These are phyloP conservation scores for Lysandra coridon DNA, from an alignment of 2,888 invertebrate genomes.

Conservation along the genomic window DNA sequence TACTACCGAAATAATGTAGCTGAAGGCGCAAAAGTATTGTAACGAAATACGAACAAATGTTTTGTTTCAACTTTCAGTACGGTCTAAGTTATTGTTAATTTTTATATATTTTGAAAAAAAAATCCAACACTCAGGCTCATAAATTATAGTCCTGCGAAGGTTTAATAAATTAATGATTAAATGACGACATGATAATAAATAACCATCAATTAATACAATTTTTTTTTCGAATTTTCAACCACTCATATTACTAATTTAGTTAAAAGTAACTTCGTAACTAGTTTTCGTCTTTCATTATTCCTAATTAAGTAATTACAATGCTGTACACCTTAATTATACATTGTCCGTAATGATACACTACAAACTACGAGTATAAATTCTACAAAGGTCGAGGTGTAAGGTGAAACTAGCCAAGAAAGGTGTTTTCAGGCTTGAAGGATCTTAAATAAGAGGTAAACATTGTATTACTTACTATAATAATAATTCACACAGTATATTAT, in stretches of 20 bases:
- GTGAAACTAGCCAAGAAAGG: not conserved
- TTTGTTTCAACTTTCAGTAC: not conserved
- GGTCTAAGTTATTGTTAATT: not conserved
- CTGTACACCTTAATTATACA: not conserved
- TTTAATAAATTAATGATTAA: no score
- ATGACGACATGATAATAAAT: no score
- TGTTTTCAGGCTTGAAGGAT: not conserved
- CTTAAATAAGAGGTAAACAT: not conserved
- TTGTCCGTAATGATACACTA: not conserved
- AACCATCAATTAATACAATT: no score
- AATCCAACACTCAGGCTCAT: no score
- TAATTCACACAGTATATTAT: no score
- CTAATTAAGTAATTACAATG: constrained; percentile 15
- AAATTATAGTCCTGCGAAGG: no score
- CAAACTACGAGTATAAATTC: not conserved
- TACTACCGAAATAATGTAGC: not conserved
- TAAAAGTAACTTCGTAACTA: not conserved
- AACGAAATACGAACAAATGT: not conserved
- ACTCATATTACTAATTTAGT: no score
- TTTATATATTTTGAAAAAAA: not conserved
- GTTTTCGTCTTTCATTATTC: constrained; percentile 5
- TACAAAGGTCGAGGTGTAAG: constrained; percentile 1
- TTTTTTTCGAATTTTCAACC: no score
- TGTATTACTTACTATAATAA: no score
- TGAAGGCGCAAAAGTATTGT: not conserved